phyloP scores from a whole-genome alignment of 1,140 invertebrate species.

The Caenorhabditis latens region DNA sequence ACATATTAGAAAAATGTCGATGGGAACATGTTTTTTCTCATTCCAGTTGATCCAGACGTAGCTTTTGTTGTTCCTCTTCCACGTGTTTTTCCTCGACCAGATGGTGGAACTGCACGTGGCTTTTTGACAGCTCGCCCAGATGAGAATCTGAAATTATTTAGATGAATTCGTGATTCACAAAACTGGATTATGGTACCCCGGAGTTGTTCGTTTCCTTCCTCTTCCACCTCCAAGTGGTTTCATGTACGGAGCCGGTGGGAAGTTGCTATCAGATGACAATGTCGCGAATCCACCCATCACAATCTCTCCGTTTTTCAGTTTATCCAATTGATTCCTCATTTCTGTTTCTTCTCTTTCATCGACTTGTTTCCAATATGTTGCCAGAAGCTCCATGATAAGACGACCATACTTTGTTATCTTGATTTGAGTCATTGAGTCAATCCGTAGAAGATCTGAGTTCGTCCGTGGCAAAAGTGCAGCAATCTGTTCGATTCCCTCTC shows the following conservation, averaged over 20 bases:
- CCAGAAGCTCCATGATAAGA: conserved; percentile 62
- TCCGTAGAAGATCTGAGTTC: conserved; percentile 70
- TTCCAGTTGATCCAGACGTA: neutral
- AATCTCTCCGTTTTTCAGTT: conserved; percentile 62
- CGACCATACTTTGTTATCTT: conserved; percentile 67
- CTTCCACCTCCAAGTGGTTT: conserved; percentile 12
- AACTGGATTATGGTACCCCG: neutral
- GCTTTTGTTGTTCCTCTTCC: neutral
- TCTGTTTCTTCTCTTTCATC: conserved; percentile 62
- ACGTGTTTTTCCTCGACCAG: neutral
- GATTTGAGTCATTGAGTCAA: conserved; percentile 68
- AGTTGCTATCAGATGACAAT: neutral
- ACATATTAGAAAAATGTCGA: neutral
- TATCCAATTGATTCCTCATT: conserved; percentile 62
- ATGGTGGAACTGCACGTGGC: neutral
- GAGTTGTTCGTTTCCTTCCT: neutral
- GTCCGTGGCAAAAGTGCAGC: conserved; percentile 71
- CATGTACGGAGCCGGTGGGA: conserved; percentile 16
- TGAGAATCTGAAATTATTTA: neutral
- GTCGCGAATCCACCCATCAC: conserved; percentile 63
- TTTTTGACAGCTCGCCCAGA: conserved; percentile 14
- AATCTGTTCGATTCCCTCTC: conserved; percentile 69
- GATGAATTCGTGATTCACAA: neutral
- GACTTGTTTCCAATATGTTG: conserved; percentile 65
- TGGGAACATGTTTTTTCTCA: conserved; percentile 24